Evolutionary conservation across 2,113 vertebrate species (phyloP), one percentile per base, ranked within the genome.

Genomic region (Cettia cetti): DNA sequence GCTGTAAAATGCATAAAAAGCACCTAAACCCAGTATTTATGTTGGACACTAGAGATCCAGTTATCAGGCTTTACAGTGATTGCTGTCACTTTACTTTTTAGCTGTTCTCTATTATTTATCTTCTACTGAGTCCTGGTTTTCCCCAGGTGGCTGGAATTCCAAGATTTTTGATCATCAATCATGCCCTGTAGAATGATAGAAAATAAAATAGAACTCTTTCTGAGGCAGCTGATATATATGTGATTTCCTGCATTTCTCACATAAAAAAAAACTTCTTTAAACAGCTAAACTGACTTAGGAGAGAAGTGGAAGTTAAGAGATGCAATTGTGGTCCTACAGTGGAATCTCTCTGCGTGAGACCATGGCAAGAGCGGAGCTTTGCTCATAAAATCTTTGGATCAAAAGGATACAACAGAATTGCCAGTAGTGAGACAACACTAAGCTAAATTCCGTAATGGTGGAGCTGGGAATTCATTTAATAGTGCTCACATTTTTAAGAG

Each of bases 1-100:
- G 68, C 87, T 95, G 75, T 72, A 93, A 95, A 93, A 96, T 70
- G 52, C 42, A 83, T 82, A 89, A 87, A 92, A 95, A 59, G 19
- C 65, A 80, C 75, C 92, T 93, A 92, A 88, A 84, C 13, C 1
- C 37, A 59, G 70, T 95, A 95, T 95, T 97, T 92, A 89, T 95
- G 64, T 88, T 65, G 63, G 87, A 91, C 95, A 91, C 87, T 59
- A 90, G 94, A 96, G 93, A 96, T 95, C 77, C 84, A 86, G 94
- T 94, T 95, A 91, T 95, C 90, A 92, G 71, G 90, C 89, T 91
- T 92, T 95, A 70, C 68, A 80, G 66, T 96, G 91, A 80, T 84
- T 90, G 85, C 82, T 94, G 91, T 96, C 82, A 90, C 71, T 96
- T 95, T 92, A 77, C 18, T 88, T 96, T 96, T 96, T 97, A 95